A percentile compares a stretch with the other conserved stretches of the same genome.
Evolutionary conservation across 2,113 vertebrate genomes (phyloP).

Genomic region (Cyanistes caeruleus): DNA sequence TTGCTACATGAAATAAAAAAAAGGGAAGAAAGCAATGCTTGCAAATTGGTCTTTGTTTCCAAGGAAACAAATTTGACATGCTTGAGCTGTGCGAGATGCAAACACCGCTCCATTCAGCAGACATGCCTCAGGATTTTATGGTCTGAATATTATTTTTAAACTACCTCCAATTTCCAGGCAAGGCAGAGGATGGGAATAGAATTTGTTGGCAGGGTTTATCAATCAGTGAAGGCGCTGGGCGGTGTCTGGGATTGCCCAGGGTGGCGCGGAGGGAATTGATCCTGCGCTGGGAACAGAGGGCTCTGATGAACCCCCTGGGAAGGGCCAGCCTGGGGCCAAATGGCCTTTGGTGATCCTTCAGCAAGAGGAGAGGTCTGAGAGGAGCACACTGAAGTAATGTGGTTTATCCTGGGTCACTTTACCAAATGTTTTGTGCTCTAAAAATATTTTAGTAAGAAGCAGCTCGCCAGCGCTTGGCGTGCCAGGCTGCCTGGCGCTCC

Average conservation of each 20-base stretch:
- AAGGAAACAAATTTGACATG: slow-evolving; percentile 73
- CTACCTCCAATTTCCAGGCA: slow-evolving; percentile 4
- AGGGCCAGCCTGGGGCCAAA: neutral
- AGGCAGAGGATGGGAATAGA: slow-evolving; percentile 16
- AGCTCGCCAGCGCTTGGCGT: accelerated
- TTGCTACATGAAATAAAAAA: neutral
- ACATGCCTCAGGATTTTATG: slow-evolving; percentile 21
- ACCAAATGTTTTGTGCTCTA: neutral
- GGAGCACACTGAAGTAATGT: neutral
- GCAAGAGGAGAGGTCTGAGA: neutral
- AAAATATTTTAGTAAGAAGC: neutral
- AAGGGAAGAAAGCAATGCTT: slow-evolving; percentile 26
- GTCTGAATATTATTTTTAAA: slow-evolving; percentile 50
- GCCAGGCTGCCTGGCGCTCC: neutral
- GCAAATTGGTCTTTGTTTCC: slow-evolving; percentile 71
- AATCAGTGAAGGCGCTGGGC: neutral
- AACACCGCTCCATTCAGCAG: slow-evolving; percentile 28
- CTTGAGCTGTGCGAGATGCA: slow-evolving; percentile 55
- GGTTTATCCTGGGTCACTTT: neutral
- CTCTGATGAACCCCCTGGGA: neutral
- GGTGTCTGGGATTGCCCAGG: neutral
- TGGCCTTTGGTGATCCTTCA: neutral
- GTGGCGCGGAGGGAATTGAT: neutral
- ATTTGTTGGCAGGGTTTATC: slow-evolving; percentile 23
- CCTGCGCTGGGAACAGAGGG: neutral